Evolutionary conservation across 2,888 invertebrate genomes (phyloP).

Genomic region (Temnothorax rugatulus): DNA sequence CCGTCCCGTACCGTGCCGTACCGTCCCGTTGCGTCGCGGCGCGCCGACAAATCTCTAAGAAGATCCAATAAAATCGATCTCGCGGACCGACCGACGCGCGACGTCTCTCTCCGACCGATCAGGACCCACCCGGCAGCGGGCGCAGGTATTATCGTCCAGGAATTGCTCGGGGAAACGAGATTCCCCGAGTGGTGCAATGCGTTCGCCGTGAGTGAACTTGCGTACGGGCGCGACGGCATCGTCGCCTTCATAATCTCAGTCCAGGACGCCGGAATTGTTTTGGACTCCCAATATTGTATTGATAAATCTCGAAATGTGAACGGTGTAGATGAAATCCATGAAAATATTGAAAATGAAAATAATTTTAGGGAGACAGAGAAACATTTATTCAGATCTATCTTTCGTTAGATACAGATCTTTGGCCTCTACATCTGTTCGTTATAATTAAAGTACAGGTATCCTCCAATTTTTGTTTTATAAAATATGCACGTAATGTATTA

Average conservation of each 20-base stretch:
- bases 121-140: conserved; percentile 4
- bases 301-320: background rate
- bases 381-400: background rate
- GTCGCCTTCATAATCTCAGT: conserved; percentile 1
- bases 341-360: background rate
- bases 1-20: conserved; percentile 17
- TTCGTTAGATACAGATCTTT: background rate
- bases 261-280: background rate
- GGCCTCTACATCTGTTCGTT: background rate
- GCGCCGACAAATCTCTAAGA: conserved; percentile 63
- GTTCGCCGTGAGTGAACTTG: conserved; percentile 45
- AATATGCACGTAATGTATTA: background rate
- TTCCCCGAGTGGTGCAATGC: conserved; percentile 49
- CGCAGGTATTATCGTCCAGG: conserved; percentile 45
- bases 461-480: background rate
- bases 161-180: conserved; percentile 52
- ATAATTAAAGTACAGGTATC: background rate
- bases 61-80: conserved; percentile 62
- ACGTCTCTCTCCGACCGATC: conserved; percentile 23
- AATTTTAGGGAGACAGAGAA: background rate
- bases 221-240: conserved; percentile 3
- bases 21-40: conserved; percentile 32
- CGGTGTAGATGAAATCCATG: background rate
- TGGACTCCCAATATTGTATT: background rate
- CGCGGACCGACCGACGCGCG: conserved; percentile 3